phyloP scores from a whole-genome alignment of 1,140 invertebrate species.

The Marisa cornuarietis region DNA sequence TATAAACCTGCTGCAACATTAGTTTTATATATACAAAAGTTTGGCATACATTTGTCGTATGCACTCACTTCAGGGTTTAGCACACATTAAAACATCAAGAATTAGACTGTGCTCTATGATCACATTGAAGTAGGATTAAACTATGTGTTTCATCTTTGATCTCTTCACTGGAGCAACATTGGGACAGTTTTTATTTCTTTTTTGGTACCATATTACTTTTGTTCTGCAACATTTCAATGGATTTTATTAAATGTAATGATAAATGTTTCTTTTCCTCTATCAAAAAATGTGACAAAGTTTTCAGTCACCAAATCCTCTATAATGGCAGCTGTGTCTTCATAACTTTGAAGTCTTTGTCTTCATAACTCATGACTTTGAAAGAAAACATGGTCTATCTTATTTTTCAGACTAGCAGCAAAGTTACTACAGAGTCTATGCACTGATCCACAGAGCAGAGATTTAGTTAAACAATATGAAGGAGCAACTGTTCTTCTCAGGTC shows the following conservation, averaged over 20 bases:
- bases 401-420: slow-evolving; percentile 62
- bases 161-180: too few species aligned
- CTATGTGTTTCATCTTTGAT: too few species aligned
- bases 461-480: slow-evolving; percentile 64
- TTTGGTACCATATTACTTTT: not conserved
- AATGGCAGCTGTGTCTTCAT: too few species aligned
- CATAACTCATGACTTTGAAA: too few species aligned
- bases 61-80: too few species aligned
- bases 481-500: slow-evolving; percentile 64
- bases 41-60: not conserved
- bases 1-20: not conserved
- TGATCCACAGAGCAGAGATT: slow-evolving; percentile 58
- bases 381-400: not conserved
- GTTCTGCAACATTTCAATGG: not conserved
- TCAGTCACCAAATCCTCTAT: too few species aligned
- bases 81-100: not conserved
- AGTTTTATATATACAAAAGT: not conserved
- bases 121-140: too few species aligned
- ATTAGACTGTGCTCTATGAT: too few species aligned
- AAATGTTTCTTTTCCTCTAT: too few species aligned
- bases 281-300: too few species aligned
- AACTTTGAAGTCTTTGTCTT: too few species aligned
- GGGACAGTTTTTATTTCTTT: not conserved
- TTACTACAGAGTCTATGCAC: slow-evolving; percentile 61
- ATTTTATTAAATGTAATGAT: not conserved